These are phyloP conservation scores for Motacilla alba DNA, from an alignment of 2,113 vertebrate species.

Conservation along the genomic window DNA sequence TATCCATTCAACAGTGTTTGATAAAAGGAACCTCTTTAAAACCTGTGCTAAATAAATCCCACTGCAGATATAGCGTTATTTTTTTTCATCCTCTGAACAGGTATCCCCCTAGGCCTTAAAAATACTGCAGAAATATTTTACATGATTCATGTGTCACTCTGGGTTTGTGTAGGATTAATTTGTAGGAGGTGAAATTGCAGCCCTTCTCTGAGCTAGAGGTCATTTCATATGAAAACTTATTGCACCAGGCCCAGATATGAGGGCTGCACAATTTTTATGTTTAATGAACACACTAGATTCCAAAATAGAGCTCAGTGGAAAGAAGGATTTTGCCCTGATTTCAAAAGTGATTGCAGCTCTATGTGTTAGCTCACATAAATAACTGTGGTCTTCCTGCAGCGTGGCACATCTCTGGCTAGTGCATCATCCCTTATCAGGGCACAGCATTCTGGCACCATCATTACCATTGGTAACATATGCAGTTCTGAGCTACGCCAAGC, in stretches of 20 bases:
- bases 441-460: background rate
- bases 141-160: background rate
- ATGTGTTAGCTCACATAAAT: background rate
- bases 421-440: background rate
- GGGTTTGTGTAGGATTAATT: background rate
- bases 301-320: slow-evolving; percentile 6
- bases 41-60: background rate
- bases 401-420: background rate
- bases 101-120: background rate
- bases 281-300: background rate
- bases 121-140: slow-evolving; percentile 8
- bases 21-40: background rate
- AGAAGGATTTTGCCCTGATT: slow-evolving; percentile 26
- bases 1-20: background rate
- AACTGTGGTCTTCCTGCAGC: background rate
- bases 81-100: background rate
- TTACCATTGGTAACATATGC: background rate
- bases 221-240: slow-evolving; percentile 1
- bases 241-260: background rate
- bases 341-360: background rate
- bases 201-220: background rate
- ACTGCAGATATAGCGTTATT: background rate
- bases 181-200: background rate
- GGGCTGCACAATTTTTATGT: background rate
- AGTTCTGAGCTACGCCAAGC: background rate